Evolutionary conservation across 2,888 invertebrate genomes (phyloP), one percentile per base, ranked within the genome.

Genomic region (Leucophenga maculata): DNA sequence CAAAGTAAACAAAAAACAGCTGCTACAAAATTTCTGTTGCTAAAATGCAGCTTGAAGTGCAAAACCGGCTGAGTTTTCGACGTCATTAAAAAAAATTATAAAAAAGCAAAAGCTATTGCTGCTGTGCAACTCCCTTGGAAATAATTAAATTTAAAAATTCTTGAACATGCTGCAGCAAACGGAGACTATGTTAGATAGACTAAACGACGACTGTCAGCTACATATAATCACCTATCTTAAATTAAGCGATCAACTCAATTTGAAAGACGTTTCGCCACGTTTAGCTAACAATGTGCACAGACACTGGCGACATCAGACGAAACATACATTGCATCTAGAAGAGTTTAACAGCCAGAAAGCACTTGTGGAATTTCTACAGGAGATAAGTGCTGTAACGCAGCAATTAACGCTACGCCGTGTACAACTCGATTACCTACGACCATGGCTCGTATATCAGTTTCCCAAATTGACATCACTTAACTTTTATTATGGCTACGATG

Each of bases 141-240:
- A 4, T 26, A 26, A 26, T 26, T 26, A 26, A 26, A 26, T 26
- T 26, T 26, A 4, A 3, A 2, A 26, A 26, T 4, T 26, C 4
- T 26, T 4, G 26, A 3, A 4, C 26, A 26, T 26, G 26, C 26
- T 3, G 26, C 26, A 26, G 26, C 26, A 26, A 3, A 26, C 4
- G 26, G 26, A 26, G 4, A 50, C 50, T 64, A 75, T 77, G 75
- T 59, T 71, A 26, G 55, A 71, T 11, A 62, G 48, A 31, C 70
- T 82, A 1, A 79, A 80, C 57, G 74, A 77, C 26, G 77, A 83
- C 44, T 72, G 80, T 31, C 77, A 74, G 72, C 57, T 76, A 0
- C 9, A 69, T 13, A 74, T 82, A 14, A 68, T 82, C 0, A 16
- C 67, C 14, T 74, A 68, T 66, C 39, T 79, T 4, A 44, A 70